Evolutionary conservation across 1,140 invertebrate species (phyloP), one percentile per base, ranked within the genome.

Genomic region (Conus ventricosus): DNA sequence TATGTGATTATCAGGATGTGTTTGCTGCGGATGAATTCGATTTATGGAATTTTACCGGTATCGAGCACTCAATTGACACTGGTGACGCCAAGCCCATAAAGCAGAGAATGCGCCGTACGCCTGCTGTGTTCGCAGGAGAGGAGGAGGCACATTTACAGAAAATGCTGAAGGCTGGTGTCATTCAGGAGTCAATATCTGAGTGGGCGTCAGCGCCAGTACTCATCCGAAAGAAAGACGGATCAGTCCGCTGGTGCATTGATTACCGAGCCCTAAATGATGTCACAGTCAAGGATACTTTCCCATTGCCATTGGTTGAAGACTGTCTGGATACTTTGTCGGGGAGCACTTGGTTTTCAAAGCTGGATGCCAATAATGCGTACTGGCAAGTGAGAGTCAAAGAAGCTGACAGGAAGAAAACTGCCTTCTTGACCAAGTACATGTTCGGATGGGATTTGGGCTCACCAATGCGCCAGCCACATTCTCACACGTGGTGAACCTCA

Each of bases 141-240:
- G 90, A 90, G 54, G 81, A 90, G 63, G 60, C 20, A 11, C 88
- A 91, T 51, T 39, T 89, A 4, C 25, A 78, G 25, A 83, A 88
- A 71, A 85, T 91, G 90, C 53, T 91, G 7, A 53, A 92, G 20
- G 86, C 82, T 6, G 88, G 89, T 7, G 80, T 92, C 0, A 91
- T 92, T n/a, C 51, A 82, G 53, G 87, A 87, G 15, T 87, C 76
- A 54, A 80, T 10, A 5, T 90, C 89, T 0, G 54, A 89, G 13
- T 92, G 90, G 92, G 81, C 89, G 17, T 91, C 90, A n/a, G 84
- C 87, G n/a, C 75, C 88, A 57, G 91, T 93, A 2, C 76, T 93
- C 6, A 85, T 92, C 13, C 96, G 96, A 83, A 97, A 97, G 87
- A 96, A 96, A 78, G 92, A 96, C 93, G 94, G 95, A 85, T 55